Evolutionary conservation across 2,888 invertebrate genomes (phyloP).

Genomic region (Lasioglossum vierecki): DNA sequence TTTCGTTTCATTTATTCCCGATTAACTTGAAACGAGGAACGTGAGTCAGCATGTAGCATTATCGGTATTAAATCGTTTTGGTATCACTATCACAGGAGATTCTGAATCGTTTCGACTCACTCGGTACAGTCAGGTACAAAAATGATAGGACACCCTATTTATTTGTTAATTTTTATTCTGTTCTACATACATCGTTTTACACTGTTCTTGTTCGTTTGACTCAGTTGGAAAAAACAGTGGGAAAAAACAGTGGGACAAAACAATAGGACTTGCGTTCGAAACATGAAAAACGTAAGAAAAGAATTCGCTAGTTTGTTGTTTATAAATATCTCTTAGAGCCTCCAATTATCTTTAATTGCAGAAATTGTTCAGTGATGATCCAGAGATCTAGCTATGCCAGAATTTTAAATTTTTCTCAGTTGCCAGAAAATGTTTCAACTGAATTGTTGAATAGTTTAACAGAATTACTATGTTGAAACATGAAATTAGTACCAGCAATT

Average conservation of each 20-base stretch:
- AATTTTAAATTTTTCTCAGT: not conserved
- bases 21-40: not conserved
- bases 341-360: too few relatives aligned
- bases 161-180: not conserved
- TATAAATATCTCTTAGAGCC: not conserved
- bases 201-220: not conserved
- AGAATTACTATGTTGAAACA: not conserved
- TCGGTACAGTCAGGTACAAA: slow-evolving; percentile 17
- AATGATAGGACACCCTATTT: not conserved
- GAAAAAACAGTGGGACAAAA: too few relatives aligned
- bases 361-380: not conserved
- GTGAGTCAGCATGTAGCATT: slow-evolving; percentile 31
- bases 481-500: not conserved
- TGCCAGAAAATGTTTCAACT: not conserved
- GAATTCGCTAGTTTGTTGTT: not conserved
- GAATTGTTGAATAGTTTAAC: not conserved
- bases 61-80: slow-evolving; percentile 33
- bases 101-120: slow-evolving; percentile 35
- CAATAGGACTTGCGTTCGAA: not conserved
- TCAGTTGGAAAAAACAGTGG: too few relatives aligned
- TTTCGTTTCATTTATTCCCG: slow-evolving; percentile 3
- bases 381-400: not conserved
- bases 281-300: not conserved
- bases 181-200: too few relatives aligned
- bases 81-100: not conserved